Conservation (phyloP, 2,888 invertebrate genomes). For the Willowsia nigromaculata region DNA sequence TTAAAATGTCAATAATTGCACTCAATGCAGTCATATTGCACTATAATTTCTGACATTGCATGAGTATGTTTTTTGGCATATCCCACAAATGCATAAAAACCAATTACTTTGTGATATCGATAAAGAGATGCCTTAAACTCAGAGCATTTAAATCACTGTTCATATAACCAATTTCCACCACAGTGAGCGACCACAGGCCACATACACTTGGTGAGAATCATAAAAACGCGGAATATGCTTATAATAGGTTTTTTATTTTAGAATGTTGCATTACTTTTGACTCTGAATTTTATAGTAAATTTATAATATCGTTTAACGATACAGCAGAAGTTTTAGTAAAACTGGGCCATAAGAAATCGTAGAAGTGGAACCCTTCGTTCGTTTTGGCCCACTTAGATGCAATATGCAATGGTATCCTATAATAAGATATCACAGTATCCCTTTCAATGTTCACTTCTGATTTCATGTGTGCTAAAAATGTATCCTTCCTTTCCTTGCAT, state of each 20-base stretch:
- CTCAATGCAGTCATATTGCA: no score
- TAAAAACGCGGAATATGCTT: not conserved
- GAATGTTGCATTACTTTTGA: not conserved
- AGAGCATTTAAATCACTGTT: not conserved
- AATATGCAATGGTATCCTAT: no score
- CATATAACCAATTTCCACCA: not conserved
- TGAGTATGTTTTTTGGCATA: not conserved
- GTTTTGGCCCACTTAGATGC: slow-evolving; percentile 73
- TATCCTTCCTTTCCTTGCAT: not conserved
- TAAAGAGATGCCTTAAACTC: not conserved
- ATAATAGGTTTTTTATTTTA: not conserved
- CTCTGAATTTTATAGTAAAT: not conserved
- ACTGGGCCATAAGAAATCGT: slow-evolving; percentile 75
- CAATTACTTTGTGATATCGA: not conserved
- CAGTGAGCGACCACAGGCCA: not conserved
- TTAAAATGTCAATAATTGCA: no score
- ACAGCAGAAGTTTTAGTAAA: slow-evolving; percentile 34
- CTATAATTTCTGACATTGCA: no score
- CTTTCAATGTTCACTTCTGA: slow-evolving; percentile 27
- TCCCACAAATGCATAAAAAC: no score
- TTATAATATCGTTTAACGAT: not conserved
- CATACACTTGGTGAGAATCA: not conserved
- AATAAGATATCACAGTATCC: no score
- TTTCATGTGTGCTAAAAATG: not conserved
- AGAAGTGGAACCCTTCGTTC: slow-evolving; percentile 75